Evolutionary conservation across 2,113 vertebrate species (phyloP), one percentile per base, ranked within the genome.

Genomic region (Tetrao urogallus): DNA sequence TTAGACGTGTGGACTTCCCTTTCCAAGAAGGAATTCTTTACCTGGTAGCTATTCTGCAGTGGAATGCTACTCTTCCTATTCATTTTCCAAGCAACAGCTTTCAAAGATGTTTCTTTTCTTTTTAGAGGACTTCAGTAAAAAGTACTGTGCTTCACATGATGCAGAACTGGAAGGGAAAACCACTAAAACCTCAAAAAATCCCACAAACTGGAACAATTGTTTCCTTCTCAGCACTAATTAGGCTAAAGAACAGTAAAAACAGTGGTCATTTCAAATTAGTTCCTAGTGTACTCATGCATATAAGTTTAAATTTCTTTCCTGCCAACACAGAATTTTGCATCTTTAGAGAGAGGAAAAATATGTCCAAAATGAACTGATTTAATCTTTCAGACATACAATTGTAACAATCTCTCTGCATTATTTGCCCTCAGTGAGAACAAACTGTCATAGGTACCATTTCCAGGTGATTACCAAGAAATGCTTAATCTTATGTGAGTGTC

Each of bases 351-450:
- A 63, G 24, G 40, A 65, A 54, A 74, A 76, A 17, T 15, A 30
- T 42, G 5, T 66, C 57, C 45, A 43, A 52, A 88, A 75, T 40
- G 20, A 86, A 86, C 78, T 60, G 60, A 72, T 89, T 56, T 89
- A 71, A 89, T 64, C 4, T 3, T 71, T 93, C 82, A 88, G 28
- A 77, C 42, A 63, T 64, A 67, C 32, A 42, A 8, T 60, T 71
- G 42, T 70, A 88, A 30, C 64, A 89, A 38, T 18, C 19, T 82
- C 45, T 76, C 87, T 85, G 58, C 54, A n/a, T 87, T 85, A 85
- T 85, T 93, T 96, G 84, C 47, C n/a, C 42, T 78, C 92, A 85
- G 91, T 88, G 87, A 94, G 85, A 93, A 89, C 79, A 92, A 91
- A 86, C 75, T 88, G 82, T 87, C 84, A 67, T n/a, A 82, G 85